Evolutionary conservation across 2,888 invertebrate genomes (phyloP), one percentile per base, ranked within the genome.

Genomic region (Anthophora plumipes): DNA sequence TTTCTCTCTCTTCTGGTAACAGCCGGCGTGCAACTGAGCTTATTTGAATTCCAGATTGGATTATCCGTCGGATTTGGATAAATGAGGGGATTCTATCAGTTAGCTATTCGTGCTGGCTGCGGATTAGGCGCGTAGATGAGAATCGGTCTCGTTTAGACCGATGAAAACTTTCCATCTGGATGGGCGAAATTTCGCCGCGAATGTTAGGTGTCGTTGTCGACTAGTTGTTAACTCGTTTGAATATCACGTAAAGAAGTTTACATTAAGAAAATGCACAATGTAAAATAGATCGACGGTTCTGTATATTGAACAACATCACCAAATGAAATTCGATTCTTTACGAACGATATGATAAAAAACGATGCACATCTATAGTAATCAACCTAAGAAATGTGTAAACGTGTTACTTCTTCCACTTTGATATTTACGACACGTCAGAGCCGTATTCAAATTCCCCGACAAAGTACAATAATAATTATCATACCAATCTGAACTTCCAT

Each of bases 41-140:
- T 90, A 91, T 91, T 91, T 91, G 90, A 91, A 91, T 91, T 91
- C 91, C 90, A 91, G 91, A 91, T 91, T 91, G 90, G 91, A 91
- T 91, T 91, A 91, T 90, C 89, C 88, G 90, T 89, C 88, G 91
- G 89, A 91, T 91, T 91, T 89, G 91, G 91, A 91, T 91, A 91
- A 91, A 91, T 84, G 86, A 87, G 84, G 61, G 77, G 88, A 91
- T 91, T 90, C 90, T 89, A 91, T 91, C 89, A 87, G 90, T 89
- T 88, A 88, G 84, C 83, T 81, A 81, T 85, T 77, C 82, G 64
- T 67, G 60, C 55, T 57, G 76, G 57, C 69, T 52, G 52, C 67
- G 74, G 85, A 85, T 86, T 82, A 86, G 81, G 76, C 66, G 82
- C 73, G 67, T 63, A 71, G 82, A 83, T 70, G 71, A 78, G 60